Evolutionary conservation across 1,140 invertebrate species (phyloP).

Genomic region (Ceratoteleas bidentatus): DNA sequence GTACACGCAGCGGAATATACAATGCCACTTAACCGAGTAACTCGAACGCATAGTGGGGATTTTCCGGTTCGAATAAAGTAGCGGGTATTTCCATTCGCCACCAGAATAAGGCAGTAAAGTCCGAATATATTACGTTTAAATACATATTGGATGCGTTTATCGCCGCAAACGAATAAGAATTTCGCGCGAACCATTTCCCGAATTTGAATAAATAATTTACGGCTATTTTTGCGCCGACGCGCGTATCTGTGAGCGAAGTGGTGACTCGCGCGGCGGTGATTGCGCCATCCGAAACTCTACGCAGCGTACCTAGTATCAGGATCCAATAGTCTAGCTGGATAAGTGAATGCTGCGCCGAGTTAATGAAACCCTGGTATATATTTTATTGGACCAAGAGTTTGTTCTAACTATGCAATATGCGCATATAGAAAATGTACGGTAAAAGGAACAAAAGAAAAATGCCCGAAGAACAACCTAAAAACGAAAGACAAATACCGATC

Average conservation of each 20-base stretch:
- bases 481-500: too few species aligned
- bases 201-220: slow-evolving; percentile 40
- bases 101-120: slow-evolving; percentile 30
- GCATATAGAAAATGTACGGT: slow-evolving; percentile 4
- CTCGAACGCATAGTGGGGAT: slow-evolving; percentile 52
- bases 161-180: slow-evolving; percentile 31
- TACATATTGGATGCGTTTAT: slow-evolving; percentile 34
- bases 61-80: slow-evolving; percentile 58
- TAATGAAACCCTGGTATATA: slow-evolving; percentile 37
- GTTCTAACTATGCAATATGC: slow-evolving; percentile 25
- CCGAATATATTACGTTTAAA: slow-evolving; percentile 36
- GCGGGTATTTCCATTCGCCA: slow-evolving; percentile 41
- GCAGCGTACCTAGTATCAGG: slow-evolving; percentile 31
- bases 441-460: background rate
- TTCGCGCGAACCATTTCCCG: slow-evolving; percentile 9
- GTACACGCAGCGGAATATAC: slow-evolving; percentile 52
- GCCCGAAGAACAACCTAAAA: too few species aligned
- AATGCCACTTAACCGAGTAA: slow-evolving; percentile 56
- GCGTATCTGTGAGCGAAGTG: slow-evolving; percentile 8
- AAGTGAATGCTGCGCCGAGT: slow-evolving; percentile 15
- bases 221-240: slow-evolving; percentile 10
- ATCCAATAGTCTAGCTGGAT: slow-evolving; percentile 18
- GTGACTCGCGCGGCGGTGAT: background rate
- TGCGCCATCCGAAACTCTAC: slow-evolving; percentile 7
- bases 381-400: slow-evolving; percentile 28